These are phyloP conservation scores for Ormyrus pomaceus DNA, from an alignment of 2,888 invertebrate species.

Conservation along the genomic window DNA sequence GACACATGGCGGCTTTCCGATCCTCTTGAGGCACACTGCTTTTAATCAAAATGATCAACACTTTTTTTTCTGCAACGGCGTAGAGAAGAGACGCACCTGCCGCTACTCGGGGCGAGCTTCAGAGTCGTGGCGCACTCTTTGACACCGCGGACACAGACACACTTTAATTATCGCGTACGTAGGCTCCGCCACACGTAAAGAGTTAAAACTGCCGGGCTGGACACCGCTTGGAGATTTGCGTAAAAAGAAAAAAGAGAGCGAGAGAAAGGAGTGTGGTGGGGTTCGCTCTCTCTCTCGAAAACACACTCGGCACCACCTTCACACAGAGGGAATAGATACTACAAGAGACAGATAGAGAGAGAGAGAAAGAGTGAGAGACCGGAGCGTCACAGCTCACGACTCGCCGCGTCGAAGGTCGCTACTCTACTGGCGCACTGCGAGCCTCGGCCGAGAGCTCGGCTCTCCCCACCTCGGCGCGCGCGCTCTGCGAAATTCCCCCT, in stretches of 20 bases:
- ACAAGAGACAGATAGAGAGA: neutral
- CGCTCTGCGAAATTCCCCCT: constrained; percentile 31
- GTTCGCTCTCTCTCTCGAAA: neutral
- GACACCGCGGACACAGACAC: neutral
- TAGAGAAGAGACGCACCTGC: no score
- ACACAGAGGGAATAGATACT: neutral
- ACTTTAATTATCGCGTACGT: neutral
- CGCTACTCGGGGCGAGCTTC: no score
- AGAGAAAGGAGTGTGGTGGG: neutral
- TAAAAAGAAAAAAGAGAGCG: neutral
- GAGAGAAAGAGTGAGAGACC: neutral
- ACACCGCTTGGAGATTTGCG: neutral
- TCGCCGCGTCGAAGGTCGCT: constrained; percentile 73
- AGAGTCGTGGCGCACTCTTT: neutral
- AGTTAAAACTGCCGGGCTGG: neutral
- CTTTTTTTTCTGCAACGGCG: neutral
- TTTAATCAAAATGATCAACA: neutral
- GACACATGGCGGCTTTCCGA: neutral
- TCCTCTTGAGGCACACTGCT: neutral
- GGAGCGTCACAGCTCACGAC: constrained; percentile 54
- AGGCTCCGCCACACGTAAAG: neutral
- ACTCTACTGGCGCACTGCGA: constrained; percentile 72
- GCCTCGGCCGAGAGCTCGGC: constrained; percentile 58
- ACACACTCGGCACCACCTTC: no score
- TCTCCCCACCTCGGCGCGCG: constrained; percentile 49